A percentile compares a stretch with the other conserved stretches of the same genome.
These are phyloP conservation scores for Gallinago stenura DNA, from an alignment of 2,797 vertebrate species.

Conservation along the genomic window DNA sequence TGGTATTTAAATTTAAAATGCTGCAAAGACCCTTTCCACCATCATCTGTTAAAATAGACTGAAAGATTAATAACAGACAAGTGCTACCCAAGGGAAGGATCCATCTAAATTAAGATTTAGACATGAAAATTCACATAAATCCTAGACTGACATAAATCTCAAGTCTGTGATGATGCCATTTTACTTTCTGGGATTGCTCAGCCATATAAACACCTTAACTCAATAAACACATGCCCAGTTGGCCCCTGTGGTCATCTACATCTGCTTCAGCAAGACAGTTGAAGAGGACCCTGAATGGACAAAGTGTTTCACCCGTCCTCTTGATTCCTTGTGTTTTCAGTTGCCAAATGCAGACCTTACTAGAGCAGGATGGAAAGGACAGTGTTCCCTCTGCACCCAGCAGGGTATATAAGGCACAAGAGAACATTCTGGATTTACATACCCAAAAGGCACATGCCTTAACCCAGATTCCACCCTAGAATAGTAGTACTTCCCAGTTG, in stretches of 20 bases:
- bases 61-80: neutral
- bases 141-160: neutral
- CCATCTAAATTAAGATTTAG: neutral
- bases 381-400: accelerated
- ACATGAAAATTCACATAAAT: neutral
- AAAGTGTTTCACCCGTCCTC: neutral
- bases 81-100: neutral
- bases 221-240: neutral
- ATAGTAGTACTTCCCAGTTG: neutral
- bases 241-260: neutral
- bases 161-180: neutral
- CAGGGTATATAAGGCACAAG: neutral
- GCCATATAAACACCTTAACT: neutral
- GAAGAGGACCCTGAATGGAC: neutral
- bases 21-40: neutral
- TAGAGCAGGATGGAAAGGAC: neutral
- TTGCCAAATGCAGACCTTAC: neutral
- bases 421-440: neutral
- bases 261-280: neutral
- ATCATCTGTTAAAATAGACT: neutral
- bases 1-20: neutral
- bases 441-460: neutral
- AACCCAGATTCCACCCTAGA: neutral
- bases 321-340: neutral
- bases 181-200: neutral